Evolutionary conservation across 2,113 vertebrate species (phyloP).

Genomic region (Mungos mungo): DNA sequence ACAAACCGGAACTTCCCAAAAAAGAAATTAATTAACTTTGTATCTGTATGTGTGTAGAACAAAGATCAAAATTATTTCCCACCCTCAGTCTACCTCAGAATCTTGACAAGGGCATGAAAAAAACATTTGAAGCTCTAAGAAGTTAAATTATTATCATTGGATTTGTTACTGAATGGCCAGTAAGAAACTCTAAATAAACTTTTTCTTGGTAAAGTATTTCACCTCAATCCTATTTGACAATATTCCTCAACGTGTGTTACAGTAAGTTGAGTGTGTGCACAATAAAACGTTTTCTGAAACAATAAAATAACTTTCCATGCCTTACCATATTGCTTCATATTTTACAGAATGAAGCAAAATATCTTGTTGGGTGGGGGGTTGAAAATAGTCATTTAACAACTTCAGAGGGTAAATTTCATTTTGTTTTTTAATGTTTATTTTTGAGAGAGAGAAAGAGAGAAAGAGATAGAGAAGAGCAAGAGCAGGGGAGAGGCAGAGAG

Average conservation of each 20-base stretch:
- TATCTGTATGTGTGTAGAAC: background rate
- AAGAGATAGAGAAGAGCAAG: too few species aligned
- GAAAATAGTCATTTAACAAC: background rate
- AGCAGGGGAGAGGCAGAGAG: too few species aligned
- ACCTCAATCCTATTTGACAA: background rate
- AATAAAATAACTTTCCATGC: background rate
- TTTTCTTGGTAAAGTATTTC: background rate
- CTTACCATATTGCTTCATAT: too few species aligned
- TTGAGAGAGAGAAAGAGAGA: too few species aligned
- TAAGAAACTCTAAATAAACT: background rate
- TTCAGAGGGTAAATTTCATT: background rate
- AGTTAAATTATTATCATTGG: background rate
- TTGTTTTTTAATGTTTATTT: too few species aligned
- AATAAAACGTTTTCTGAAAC: background rate
- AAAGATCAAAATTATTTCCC: slow-evolving; percentile 30
- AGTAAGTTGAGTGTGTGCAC: background rate
- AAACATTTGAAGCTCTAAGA: background rate
- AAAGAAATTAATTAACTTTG: slow-evolving; percentile 27
- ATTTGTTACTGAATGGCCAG: background rate
- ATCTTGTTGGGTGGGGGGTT: background rate
- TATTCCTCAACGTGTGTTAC: background rate
- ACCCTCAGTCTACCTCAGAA: background rate
- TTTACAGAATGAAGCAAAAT: background rate
- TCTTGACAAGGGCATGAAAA: background rate
- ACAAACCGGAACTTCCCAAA: slow-evolving; percentile 1